Base-by-base conservation (phyloP, 1,140 invertebrate species). In the Papilio aristodemus region DNA sequence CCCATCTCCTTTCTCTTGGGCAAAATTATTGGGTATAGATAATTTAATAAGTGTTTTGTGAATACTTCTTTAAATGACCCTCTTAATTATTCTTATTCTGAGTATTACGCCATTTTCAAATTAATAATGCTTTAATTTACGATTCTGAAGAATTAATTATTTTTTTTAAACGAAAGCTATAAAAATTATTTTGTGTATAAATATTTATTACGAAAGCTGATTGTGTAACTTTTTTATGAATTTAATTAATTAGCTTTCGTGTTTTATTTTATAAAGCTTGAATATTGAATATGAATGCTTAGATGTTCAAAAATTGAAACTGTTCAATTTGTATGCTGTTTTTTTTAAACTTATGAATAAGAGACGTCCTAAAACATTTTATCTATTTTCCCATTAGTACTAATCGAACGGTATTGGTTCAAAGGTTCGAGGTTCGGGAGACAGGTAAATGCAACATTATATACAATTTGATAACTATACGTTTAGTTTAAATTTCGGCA, bases 231-330 rank as follows among this genome's bases (percentile, higher is more conserved):
- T 69, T 70, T 22, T 32, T 32, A 50, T 9, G 19, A 50, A 11
- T 50, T 22, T n/a, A n/a, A n/a, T n/a, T n/a, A n/a, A n/a, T n/a
- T 17, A 46, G 19, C 46, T 50, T 50, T 50, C 46, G 19, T 50
- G 46, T 50, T 50, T 22, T 46, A 17, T 46, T 17, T 46, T 46
- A 46, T 50, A 50, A 14, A 17, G 46, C 22, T 11, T 54, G 19
- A 54, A 50, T 50, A 50, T 50, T 17, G 17, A 50, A 5, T 5
- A 0, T 17, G 68, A 67, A 73, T 73, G 69, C 46, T 67, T 74
- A 72, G 27, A 6, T 32, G 27, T 32, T 32, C 27, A 6, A 71
- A 79, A 81, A 81, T 77, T 79, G 79, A 81, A 80, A 76, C 71
- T 70, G 67, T 72, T 70, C 6, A 32, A 32, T 6, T 32, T 32